phyloP scores from a whole-genome alignment of 2,113 vertebrate species.

The Grammomys dolichurus region DNA sequence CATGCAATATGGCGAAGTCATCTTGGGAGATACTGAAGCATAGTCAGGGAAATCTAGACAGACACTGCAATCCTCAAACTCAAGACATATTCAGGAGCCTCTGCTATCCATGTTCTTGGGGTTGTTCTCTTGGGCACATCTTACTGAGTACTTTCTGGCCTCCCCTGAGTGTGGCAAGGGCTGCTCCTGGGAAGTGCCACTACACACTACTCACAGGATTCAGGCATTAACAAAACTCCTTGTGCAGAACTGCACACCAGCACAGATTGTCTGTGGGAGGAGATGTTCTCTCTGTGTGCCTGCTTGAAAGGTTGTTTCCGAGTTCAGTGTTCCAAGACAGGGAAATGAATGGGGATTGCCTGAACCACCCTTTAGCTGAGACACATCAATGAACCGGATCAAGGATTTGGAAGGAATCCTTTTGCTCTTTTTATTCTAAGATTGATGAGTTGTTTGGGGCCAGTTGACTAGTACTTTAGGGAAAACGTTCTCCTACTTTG shows the following conservation, averaged over 20 bases:
- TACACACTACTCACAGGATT: not conserved
- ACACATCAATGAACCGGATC: slow-evolving; percentile 13
- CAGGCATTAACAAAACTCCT: slow-evolving; percentile 18
- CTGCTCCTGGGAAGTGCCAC: not conserved
- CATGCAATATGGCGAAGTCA: not conserved
- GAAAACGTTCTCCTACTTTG: not conserved
- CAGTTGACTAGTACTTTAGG: not conserved
- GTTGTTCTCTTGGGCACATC: not conserved
- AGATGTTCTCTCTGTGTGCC: slow-evolving; percentile 62
- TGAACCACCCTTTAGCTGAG: slow-evolving; percentile 20
- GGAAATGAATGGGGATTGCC: slow-evolving; percentile 78
- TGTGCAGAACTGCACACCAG: slow-evolving; percentile 45
- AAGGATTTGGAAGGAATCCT: not conserved
- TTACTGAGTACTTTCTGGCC: not conserved
- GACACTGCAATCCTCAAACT: not conserved
- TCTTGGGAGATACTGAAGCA: not conserved
- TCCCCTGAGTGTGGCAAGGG: not conserved
- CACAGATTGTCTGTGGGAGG: slow-evolving; percentile 73
- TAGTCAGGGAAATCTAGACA: not conserved
- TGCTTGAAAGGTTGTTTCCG: slow-evolving; percentile 64
- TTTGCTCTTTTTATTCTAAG: slow-evolving; percentile 63
- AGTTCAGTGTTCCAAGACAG: slow-evolving; percentile 52
- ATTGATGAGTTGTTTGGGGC: not conserved
- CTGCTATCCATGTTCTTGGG: not conserved
- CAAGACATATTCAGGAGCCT: rapidly evolving